phyloP scores from a whole-genome alignment of 2,888 invertebrate species.

The Saturnia pavonia region DNA sequence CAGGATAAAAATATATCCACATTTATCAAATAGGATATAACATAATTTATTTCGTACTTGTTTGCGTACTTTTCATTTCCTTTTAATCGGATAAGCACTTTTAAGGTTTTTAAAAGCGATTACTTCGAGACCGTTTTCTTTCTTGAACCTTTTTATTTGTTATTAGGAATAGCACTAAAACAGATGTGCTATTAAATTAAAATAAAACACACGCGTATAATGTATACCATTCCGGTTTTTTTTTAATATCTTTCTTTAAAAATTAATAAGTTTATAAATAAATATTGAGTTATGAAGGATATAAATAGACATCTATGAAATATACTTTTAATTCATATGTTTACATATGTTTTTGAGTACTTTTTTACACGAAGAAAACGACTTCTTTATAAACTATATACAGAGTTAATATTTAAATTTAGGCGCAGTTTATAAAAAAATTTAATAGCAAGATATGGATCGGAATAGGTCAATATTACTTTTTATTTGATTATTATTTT shows the following conservation, averaged over 20 bases:
- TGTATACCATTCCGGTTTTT: not conserved
- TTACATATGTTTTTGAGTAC: not conserved
- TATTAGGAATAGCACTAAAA: not conserved
- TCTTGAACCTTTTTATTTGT: not conserved
- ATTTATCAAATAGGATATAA: not conserved
- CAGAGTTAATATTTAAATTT: too few relatives aligned
- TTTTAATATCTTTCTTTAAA: not conserved
- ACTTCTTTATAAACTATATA: not conserved
- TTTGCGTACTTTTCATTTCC: conserved; percentile 27
- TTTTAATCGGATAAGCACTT: conserved; percentile 57
- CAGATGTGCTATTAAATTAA: not conserved
- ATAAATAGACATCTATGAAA: not conserved
- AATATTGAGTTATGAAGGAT: not conserved
- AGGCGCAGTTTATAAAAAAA: not conserved
- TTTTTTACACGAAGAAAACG: not conserved
- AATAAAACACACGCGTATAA: not conserved
- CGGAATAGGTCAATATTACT: too few relatives aligned
- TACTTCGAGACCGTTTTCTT: conserved; percentile 22
- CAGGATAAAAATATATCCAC: not conserved
- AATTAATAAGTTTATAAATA: too few relatives aligned
- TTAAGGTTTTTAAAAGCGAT: conserved; percentile 41
- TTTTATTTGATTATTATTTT: too few relatives aligned
- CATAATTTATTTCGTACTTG: not conserved
- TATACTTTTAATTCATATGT: not conserved
- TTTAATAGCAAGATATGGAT: too few relatives aligned